A percentile compares a stretch with the other conserved stretches of the same genome.
Conservation (phyloP, 2,113 vertebrate species). For the Pyxicephalus adspersus region DNA sequence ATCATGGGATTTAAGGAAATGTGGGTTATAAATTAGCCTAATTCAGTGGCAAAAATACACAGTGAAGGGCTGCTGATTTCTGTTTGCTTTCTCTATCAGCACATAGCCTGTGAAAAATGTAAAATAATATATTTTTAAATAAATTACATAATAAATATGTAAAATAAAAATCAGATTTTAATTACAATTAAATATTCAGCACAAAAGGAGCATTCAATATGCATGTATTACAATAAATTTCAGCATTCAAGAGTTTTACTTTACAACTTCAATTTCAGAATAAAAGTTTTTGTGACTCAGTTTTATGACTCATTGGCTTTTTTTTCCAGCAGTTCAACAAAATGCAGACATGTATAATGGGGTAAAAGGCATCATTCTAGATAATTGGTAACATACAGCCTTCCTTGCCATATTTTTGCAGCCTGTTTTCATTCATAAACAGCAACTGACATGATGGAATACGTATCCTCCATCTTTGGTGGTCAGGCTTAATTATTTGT, state of each 20-base stretch:
- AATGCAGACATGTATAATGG: constrained; percentile 1
- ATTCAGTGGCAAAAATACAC: background rate
- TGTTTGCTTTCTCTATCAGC: background rate
- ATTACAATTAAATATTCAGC: too few species aligned
- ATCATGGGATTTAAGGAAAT: background rate
- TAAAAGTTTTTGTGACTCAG: background rate
- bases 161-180: too few species aligned
- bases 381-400: constrained; percentile 23
- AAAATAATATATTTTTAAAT: background rate
- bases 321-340: background rate
- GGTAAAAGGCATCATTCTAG: background rate
- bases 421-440: constrained; percentile 10
- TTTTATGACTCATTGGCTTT: background rate
- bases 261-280: background rate
- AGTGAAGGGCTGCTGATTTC: background rate
- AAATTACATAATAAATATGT: background rate
- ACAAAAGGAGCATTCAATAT: too few species aligned
- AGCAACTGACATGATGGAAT: background rate
- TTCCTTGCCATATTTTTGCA: constrained; percentile 8
- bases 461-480: constrained; percentile 6
- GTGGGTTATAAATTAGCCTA: background rate
- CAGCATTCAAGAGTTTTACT: background rate
- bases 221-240: too few species aligned
- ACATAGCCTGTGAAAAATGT: background rate
- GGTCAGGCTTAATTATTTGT: background rate